Conservation (phyloP, 2,888 invertebrate genomes). For the Nephrotoma flavescens region DNA sequence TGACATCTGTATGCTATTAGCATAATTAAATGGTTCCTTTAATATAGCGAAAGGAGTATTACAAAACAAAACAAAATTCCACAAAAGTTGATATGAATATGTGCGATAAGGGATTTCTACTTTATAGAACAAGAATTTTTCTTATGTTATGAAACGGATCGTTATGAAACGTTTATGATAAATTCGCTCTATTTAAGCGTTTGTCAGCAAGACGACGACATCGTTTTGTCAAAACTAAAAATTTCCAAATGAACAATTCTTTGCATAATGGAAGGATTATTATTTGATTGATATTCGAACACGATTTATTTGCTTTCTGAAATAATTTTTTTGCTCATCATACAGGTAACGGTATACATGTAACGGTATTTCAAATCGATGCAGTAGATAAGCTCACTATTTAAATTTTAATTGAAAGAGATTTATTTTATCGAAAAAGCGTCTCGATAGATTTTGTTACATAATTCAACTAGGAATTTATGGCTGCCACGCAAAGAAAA, state of each 20-base stretch:
- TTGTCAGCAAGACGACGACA: background rate
- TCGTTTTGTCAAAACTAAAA: background rate
- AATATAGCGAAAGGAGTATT: background rate
- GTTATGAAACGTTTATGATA: background rate
- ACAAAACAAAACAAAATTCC: background rate
- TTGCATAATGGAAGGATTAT: background rate
- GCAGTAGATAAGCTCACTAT: too few relatives aligned
- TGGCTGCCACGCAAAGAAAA: too few relatives aligned
- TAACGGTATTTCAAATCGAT: too few relatives aligned
- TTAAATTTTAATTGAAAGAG: too few relatives aligned
- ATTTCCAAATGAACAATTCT: background rate
- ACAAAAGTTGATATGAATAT: background rate
- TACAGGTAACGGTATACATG: too few relatives aligned
- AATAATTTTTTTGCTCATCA: too few relatives aligned
- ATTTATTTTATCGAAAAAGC: too few relatives aligned
- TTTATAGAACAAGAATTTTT: background rate
- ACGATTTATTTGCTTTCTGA: too few relatives aligned
- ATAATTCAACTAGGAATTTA: too few relatives aligned
- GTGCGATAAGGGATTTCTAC: background rate
- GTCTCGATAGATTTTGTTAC: too few relatives aligned
- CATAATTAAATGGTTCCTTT: background rate
- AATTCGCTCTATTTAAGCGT: background rate
- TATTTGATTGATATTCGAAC: background rate
- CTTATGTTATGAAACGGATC: background rate
- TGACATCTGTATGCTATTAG: background rate